Evolutionary conservation across 2,888 invertebrate genomes (phyloP).

Genomic region (Acleris holmiana): DNA sequence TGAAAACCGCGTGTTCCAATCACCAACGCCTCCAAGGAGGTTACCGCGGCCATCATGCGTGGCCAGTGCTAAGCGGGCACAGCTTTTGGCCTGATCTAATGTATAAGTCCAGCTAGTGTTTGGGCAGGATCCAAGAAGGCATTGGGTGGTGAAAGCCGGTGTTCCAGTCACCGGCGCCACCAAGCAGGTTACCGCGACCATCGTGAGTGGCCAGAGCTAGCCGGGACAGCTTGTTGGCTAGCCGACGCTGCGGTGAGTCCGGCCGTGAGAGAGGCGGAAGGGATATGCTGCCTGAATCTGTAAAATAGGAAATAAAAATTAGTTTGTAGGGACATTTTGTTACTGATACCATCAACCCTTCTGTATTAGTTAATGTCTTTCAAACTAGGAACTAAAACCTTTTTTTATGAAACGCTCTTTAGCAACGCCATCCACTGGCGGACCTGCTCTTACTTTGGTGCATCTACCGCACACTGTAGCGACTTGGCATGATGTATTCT

Average conservation of each 20-base stretch:
- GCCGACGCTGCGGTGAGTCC: slow-evolving; percentile 85
- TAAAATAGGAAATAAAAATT: too few species aligned
- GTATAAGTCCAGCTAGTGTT: slow-evolving; percentile 54
- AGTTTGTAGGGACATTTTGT: too few species aligned
- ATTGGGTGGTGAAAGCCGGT: slow-evolving; percentile 63
- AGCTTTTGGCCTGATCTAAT: slow-evolving; percentile 86
- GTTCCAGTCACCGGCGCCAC: slow-evolving; percentile 91
- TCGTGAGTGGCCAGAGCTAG: slow-evolving; percentile 95
- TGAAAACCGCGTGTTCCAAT: slow-evolving; percentile 77
- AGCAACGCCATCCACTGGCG: too few species aligned
- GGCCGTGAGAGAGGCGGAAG: slow-evolving; percentile 74
- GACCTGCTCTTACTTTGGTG: too few species aligned
- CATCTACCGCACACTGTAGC: too few species aligned
- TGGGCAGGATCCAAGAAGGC: slow-evolving; percentile 74
- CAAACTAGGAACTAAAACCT: too few species aligned
- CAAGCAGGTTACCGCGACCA: slow-evolving; percentile 93
- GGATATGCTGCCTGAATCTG: slow-evolving; percentile 78
- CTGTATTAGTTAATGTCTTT: too few species aligned
- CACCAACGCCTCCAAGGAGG: slow-evolving; percentile 94
- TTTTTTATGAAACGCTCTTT: too few species aligned
- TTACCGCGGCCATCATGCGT: slow-evolving; percentile 95
- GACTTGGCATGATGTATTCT: too few species aligned
- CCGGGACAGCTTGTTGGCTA: slow-evolving; percentile 93
- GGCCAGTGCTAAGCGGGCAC: slow-evolving; percentile 90
- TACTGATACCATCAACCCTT: too few species aligned